Base-by-base conservation (phyloP, 2,113 vertebrate species). In the Tyto alba region DNA sequence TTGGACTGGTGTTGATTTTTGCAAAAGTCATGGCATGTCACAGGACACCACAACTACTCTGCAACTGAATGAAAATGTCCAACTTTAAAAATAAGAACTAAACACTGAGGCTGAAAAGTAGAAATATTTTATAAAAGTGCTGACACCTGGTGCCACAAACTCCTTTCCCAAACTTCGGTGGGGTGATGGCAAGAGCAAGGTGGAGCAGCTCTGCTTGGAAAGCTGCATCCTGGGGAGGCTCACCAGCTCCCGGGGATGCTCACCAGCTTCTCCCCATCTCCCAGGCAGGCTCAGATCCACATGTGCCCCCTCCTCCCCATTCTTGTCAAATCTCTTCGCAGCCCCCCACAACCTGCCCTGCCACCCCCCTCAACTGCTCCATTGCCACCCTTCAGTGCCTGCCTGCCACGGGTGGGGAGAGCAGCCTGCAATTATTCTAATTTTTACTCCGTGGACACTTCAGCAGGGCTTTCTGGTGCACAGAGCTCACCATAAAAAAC, bases 361-460 rank as follows among this genome's bases (percentile, higher is more conserved):
- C 53, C 0, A 1, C 3, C 15, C 29, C 0, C 19, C 29, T 43
- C 2, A 1, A 26, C 59, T 47, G 72, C 32, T 32, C 22, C 10
- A 32, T 10, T 45, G 78, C 66, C 3, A 2, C 3, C 4, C 29
- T 40, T 62, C 48, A 19, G 34, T 53, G 77, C 57, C 71, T 47
- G 41, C 40, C 47, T 75, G 27, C 47, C 72, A 66, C 0, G 1
- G 73, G 36, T 34, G 57, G 41, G 29, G 18, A 23, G 6, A 21
- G 27, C 25, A 59, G 34, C 22, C 69, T 21, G 18, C 2, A 26
- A 15, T 14, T 41, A 29, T 36, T 41, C 48, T 53, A 13, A 16
- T 47, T 72, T 56, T 50, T 10, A 36, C 29, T 13, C 57, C 11
- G 20, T 3, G 13, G n/a, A 23, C 30, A 19, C 59, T n/a, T 63